Evolutionary conservation across 1,140 invertebrate genomes (phyloP), one percentile per base, ranked within the genome.

Genomic region (Hyles vespertilio): DNA sequence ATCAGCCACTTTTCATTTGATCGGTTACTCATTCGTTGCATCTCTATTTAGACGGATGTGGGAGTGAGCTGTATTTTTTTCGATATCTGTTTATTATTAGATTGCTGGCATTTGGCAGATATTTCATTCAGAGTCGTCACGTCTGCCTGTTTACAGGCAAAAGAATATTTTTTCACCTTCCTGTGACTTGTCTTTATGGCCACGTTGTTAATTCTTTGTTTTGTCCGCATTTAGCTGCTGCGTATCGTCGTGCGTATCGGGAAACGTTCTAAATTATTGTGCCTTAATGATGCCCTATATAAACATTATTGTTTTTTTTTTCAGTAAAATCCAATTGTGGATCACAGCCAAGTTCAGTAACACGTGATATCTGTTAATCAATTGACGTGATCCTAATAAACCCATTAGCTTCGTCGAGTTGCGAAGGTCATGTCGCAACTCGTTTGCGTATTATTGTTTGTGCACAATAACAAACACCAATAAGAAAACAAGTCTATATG

Each of bases 1-100:
- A 71, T 76, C 63, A 50, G 47, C 49, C 60, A 51, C 56, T 59
- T 47, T 65, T 61, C 63, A 52, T 59, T 58, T 56, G 46, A 57
- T 63, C 62, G 52, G 51, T 61, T 61, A 56, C 61, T 71, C 59
- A 72, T 67, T 53, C 45, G 62, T 47, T 57, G 60, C 67, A 56
- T 74, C 69, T 81, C 59, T 61, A 73, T 77, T 75, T 70, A 62
- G 69, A 48, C 68, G 70, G 66, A 53, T 70, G 61, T 59, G 58
- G 51, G 53, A 59, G 58, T 65, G 63, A 67, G 58, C 49, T 57
- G 61, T 49, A 62, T 52, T 59, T 66, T 74, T 77, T 80, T 68
- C 67, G 67, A 70, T 70, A 61, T 64, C 64, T 64, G 72, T 75
- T 80, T 76, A 79, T 79, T 73, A 77, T 77, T 81, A 77, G 72